These are phyloP conservation scores for Anthopleura xanthogrammica DNA, from an alignment of 92 coral and sea anemone species.

Conservation along the genomic window DNA sequence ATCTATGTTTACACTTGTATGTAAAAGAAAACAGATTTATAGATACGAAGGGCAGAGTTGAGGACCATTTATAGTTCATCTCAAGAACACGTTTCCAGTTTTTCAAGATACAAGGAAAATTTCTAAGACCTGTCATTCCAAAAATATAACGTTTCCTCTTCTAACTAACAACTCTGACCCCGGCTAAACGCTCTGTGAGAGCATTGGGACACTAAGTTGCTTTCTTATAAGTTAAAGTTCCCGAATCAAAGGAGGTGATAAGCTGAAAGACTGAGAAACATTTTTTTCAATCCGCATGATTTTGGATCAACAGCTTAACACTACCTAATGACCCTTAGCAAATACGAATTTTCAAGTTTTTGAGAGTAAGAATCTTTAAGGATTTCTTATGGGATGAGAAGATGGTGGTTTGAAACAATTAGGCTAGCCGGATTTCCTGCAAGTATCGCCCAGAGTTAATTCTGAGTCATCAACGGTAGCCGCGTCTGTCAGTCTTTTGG, in stretches of 20 bases:
- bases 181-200: background rate
- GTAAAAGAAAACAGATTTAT: background rate
- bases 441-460: background rate
- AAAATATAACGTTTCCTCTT: background rate
- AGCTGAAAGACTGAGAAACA: background rate
- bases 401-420: background rate
- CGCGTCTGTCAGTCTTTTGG: background rate
- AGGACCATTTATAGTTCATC: background rate
- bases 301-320: background rate
- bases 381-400: background rate
- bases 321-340: background rate
- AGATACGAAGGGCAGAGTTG: slow-evolving; percentile 2
- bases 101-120: background rate
- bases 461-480: background rate
- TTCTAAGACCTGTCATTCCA: background rate
- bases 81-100: background rate
- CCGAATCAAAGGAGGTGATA: background rate
- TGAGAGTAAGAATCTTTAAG: background rate
- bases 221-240: background rate
- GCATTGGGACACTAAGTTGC: background rate
- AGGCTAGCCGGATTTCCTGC: background rate
- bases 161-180: background rate
- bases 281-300: background rate
- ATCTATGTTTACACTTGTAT: background rate
- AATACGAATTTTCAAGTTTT: background rate